These are phyloP conservation scores for Crax fasciolata DNA, from an alignment of 2,797 vertebrate species.

Conservation along the genomic window DNA sequence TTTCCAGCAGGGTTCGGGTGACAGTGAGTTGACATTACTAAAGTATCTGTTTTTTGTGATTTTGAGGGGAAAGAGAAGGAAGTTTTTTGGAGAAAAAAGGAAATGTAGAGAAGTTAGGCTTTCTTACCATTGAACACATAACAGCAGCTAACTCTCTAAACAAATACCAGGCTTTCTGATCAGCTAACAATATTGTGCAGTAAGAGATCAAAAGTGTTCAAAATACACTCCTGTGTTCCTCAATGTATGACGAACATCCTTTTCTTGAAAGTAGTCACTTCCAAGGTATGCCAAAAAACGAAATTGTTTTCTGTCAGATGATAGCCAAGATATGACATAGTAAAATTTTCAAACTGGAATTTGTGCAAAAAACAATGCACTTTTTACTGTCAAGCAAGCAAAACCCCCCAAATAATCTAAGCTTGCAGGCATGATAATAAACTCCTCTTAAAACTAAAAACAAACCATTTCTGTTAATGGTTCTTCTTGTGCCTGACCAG, in stretches of 20 bases:
- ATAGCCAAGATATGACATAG: rapidly evolving
- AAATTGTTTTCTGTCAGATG: background rate
- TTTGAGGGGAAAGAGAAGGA: rapidly evolving
- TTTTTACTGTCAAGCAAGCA: background rate
- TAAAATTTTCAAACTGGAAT: background rate
- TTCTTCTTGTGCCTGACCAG: background rate
- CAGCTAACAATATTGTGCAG: background rate
- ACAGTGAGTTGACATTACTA: background rate
- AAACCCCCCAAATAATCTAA: background rate
- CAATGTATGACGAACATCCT: background rate
- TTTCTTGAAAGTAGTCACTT: background rate
- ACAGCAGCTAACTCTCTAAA: background rate
- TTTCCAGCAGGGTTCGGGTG: background rate
- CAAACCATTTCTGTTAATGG: background rate
- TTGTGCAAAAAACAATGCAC: background rate
- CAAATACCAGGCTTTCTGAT: background rate
- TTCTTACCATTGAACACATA: background rate
- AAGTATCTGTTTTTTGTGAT: background rate
- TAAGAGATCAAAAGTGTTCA: background rate
- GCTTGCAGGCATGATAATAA: background rate
- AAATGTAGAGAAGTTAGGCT: background rate
- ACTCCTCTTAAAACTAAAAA: background rate
- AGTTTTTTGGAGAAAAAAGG: background rate
- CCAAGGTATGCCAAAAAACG: background rate
- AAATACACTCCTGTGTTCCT: background rate